Conservation (phyloP, 1,140 invertebrate genomes). For the Phocides pigmalion region DNA sequence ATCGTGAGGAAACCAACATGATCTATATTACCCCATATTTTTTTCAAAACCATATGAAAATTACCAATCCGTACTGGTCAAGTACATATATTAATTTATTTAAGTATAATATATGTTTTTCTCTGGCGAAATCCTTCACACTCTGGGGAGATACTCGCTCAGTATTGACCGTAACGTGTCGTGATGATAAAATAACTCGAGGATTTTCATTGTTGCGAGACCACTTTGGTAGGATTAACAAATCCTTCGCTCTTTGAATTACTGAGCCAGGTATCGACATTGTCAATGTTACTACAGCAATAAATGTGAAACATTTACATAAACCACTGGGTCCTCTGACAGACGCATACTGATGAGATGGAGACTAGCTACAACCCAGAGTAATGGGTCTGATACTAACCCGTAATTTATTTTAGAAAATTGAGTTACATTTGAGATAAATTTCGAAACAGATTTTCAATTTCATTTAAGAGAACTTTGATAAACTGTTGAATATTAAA, state of each 20-base stretch:
- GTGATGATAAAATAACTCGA: too few species aligned
- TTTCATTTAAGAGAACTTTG: constrained; percentile 27
- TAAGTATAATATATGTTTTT: too few species aligned
- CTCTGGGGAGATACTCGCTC: too few species aligned
- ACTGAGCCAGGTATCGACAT: constrained; percentile 47
- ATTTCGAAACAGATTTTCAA: constrained; percentile 10
- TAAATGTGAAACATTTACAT: constrained; percentile 68
- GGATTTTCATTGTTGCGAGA: constrained; percentile 15
- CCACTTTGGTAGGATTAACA: constrained; percentile 52
- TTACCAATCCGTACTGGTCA: too few species aligned
- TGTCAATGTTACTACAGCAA: constrained; percentile 49
- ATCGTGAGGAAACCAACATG: too few species aligned
- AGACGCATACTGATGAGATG: constrained; percentile 62
- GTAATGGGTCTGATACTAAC: constrained; percentile 51
- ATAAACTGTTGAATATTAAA: constrained; percentile 28
- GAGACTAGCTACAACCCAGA: constrained; percentile 42
- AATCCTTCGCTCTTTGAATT: constrained; percentile 54
- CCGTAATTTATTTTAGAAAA: constrained; percentile 49
- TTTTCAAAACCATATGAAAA: too few species aligned
- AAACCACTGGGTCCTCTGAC: constrained; percentile 59
- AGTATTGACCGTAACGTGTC: too few species aligned
- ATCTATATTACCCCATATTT: too few species aligned
- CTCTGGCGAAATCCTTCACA: too few species aligned
- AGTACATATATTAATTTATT: too few species aligned
- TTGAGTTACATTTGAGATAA: constrained; percentile 23